phyloP scores from a whole-genome alignment of 2,797 vertebrate genomes.

The Craterocephalus amniculus region DNA sequence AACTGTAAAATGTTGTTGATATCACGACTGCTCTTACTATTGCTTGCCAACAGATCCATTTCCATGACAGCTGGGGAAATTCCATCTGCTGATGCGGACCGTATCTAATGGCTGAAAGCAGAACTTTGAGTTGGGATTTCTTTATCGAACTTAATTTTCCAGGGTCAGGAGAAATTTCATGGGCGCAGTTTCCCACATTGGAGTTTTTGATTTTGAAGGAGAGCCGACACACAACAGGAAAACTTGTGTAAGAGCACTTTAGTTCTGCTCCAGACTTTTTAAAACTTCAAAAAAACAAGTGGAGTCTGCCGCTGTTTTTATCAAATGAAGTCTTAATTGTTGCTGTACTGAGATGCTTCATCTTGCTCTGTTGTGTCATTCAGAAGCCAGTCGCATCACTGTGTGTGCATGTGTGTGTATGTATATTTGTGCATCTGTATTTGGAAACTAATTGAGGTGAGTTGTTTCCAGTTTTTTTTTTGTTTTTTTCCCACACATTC shows the following conservation, averaged over 20 bases:
- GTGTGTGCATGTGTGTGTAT: conserved; percentile 32
- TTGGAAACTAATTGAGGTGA: conserved; percentile 23
- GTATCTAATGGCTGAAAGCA: not conserved
- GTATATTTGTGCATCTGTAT: not conserved
- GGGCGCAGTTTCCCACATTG: not conserved
- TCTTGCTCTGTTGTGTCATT: conserved; percentile 33
- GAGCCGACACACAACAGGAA: not conserved
- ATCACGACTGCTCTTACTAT: not conserved
- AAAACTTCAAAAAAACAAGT: conserved; percentile 8
- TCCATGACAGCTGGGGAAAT: not conserved
- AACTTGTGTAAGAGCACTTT: conserved; percentile 17
- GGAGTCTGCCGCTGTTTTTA: conserved; percentile 24
- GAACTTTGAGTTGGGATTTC: not conserved
- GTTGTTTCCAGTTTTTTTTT: not conserved
- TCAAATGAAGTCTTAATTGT: conserved; percentile 57
- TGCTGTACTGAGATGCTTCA: conserved; percentile 44
- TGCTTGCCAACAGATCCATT: not conserved
- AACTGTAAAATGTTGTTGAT: not conserved
- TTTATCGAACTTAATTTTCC: not conserved
- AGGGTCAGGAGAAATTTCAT: not conserved
- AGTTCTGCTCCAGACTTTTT: conserved; percentile 22
- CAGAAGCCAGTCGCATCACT: conserved; percentile 47
- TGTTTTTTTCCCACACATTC: not conserved
- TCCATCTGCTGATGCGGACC: not conserved
- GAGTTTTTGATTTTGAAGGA: conserved; percentile 7